Conservation (phyloP, 1,140 invertebrate genomes). For the Drosophila bifasciata region DNA sequence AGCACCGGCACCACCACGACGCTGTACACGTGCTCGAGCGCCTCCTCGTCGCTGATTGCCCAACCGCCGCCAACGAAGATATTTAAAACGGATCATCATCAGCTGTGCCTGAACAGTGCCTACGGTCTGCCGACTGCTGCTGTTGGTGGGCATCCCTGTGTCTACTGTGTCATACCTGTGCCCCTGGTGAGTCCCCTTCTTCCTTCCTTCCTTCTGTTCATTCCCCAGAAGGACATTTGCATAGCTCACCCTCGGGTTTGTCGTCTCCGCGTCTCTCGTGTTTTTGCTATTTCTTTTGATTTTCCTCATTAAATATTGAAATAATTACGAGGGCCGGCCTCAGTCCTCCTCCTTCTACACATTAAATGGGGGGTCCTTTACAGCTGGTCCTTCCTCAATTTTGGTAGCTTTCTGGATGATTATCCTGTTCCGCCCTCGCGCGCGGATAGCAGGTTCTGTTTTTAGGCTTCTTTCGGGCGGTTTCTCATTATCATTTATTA, state of each 20-base stretch:
- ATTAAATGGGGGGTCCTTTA: slow-evolving; percentile 1
- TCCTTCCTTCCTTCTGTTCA: slow-evolving; percentile 3
- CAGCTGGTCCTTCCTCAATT: slow-evolving; percentile 29
- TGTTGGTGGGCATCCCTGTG: slow-evolving; percentile 81
- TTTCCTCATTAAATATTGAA: slow-evolving; percentile 73
- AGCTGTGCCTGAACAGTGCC: slow-evolving; percentile 69
- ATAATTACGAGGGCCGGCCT: slow-evolving; percentile 55
- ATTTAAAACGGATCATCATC: slow-evolving; percentile 82
- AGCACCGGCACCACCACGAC: slow-evolving; percentile 57
- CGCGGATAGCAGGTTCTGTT: no score
- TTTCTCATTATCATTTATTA: slow-evolving; percentile 71
- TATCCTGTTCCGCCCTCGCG: slow-evolving; percentile 27
- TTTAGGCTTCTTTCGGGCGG: slow-evolving; percentile 27
- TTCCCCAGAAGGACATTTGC: slow-evolving; percentile 30
- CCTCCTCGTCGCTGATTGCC: slow-evolving; percentile 77
- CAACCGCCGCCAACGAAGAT: slow-evolving; percentile 82
- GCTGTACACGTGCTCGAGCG: slow-evolving; percentile 75
- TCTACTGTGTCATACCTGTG: slow-evolving; percentile 82
- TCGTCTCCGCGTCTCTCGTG: not conserved
- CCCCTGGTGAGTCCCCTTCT: slow-evolving; percentile 74
- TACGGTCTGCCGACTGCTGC: slow-evolving; percentile 80
- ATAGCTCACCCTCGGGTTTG: slow-evolving; percentile 26
- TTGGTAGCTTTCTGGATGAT: slow-evolving; percentile 27
- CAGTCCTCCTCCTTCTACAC: not conserved
- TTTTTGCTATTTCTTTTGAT: slow-evolving; percentile 19